These are phyloP conservation scores for Acyrthosiphon pisum DNA, from an alignment of 1,140 invertebrate species.

Conservation along the genomic window DNA sequence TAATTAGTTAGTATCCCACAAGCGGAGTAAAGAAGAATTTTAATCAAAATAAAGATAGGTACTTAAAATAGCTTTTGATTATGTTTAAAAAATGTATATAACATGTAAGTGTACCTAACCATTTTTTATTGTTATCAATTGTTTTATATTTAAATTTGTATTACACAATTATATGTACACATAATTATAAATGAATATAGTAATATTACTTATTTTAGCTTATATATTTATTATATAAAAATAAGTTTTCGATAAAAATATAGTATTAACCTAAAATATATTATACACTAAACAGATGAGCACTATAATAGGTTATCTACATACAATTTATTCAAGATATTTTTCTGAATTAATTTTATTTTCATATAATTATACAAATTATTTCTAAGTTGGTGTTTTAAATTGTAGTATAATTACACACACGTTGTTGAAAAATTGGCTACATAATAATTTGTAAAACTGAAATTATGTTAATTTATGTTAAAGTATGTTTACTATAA, in stretches of 20 bases:
- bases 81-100: not conserved
- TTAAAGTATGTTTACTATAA: no score
- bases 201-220: not conserved
- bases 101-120: not conserved
- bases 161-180: not conserved
- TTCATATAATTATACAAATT: not conserved
- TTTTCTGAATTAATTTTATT: not conserved
- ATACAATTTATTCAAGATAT: not conserved
- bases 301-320: no score
- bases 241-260: no score
- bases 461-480: no score
- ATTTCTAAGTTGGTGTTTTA: not conserved
- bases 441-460: no score
- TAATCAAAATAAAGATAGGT: not conserved
- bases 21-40: not conserved
- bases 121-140: not conserved
- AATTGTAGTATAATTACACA: not conserved
- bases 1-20: not conserved
- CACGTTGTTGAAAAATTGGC: not conserved
- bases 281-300: no score
- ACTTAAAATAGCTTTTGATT: constrained; percentile 23
- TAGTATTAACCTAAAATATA: no score
- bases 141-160: not conserved
- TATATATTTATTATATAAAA: not conserved
- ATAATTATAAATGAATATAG: not conserved